These are phyloP conservation scores for Megalopta genalis DNA, from an alignment of 1,140 invertebrate genomes.

Conservation along the genomic window DNA sequence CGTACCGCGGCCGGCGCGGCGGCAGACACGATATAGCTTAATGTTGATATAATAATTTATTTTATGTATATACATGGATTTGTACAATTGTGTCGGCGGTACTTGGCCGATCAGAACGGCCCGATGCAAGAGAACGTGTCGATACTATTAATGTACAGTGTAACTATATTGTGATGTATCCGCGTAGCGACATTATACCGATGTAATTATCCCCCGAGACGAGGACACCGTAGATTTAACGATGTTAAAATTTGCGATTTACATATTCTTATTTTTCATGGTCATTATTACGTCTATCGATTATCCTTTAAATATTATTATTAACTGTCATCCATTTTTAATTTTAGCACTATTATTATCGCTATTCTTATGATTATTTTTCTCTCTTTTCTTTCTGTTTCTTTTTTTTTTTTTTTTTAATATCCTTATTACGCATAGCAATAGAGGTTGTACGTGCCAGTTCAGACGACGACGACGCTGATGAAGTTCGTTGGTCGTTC, in stretches of 20 bases:
- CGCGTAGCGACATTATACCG: constrained; percentile 73
- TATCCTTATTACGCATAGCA: constrained; percentile 64
- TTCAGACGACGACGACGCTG: constrained; percentile 56
- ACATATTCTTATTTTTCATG: constrained; percentile 62
- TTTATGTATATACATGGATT: constrained; percentile 79
- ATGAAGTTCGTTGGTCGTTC: constrained; percentile 57
- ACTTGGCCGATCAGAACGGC: constrained; percentile 51
- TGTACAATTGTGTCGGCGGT: constrained; percentile 73
- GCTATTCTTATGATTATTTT: constrained; percentile 20
- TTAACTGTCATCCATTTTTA: constrained; percentile 58
- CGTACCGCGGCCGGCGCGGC: constrained; percentile 54
- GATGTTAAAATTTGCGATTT: constrained; percentile 58
- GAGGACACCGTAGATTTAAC: constrained; percentile 60
- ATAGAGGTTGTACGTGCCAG: constrained; percentile 70
- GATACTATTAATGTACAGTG: constrained; percentile 80
- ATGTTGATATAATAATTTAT: constrained; percentile 81
- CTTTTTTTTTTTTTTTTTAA: constrained; percentile 40
- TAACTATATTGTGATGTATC: constrained; percentile 81
- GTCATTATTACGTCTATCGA: constrained; percentile 67
- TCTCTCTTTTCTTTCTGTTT: constrained; percentile 20
- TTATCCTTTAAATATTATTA: constrained; percentile 63
- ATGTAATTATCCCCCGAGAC: constrained; percentile 57
- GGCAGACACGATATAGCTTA: constrained; percentile 72
- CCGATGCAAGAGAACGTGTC: constrained; percentile 61
- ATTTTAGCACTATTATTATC: constrained; percentile 57